Base-by-base conservation (phyloP, 2,113 vertebrate genomes). In the Perognathus longimembris region DNA sequence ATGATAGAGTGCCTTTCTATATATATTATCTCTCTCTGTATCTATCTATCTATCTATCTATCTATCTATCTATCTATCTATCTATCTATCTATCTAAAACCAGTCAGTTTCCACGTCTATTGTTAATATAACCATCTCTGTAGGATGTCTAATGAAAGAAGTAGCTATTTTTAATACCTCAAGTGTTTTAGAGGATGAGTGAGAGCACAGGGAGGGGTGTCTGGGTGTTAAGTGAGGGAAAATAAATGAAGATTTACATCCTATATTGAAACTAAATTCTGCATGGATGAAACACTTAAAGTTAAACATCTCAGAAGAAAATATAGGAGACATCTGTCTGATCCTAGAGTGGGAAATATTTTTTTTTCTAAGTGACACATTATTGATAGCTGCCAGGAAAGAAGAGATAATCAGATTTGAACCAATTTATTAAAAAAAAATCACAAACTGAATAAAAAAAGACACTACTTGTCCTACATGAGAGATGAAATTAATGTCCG, bases 251-350 rank as follows among this genome's bases (percentile, higher is more conserved):
- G 42, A 88, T 88, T 88, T 59, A 34, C 17, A 6, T 64, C 40
- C 83, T 22, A 50, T 2, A 36, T 82, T 15, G 28, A 67, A 73
- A 54, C 59, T 80, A 64, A 88, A 45, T 76, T 92, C 20, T 59
- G 3, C n/a, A n/a, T n/a, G n/a, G 17, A 34, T 59, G 34, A 80
- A 92, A n/a, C 80, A 76, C 32, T 69, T 75, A 85, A 54, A 40
- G 21, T 81, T 82, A 75, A 90, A 80, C n/a, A 32, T 50, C 78
- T 34, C 80, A 30, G 30, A 85, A 74, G 36, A 70, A 90, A 85
- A 89, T 79, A n/a, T n/a, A n/a, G n/a, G n/a, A n/a, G n/a, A n/a
- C n/a, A n/a, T n/a, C n/a, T n/a, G n/a, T n/a, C n/a, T 69, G 17
- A 45, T 76, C 38, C 36, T 76, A 22, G 12, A 36, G 30, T 73